Evolutionary conservation across 2,113 vertebrate genomes (phyloP).

Genomic region (Ptilonorhynchus violaceus): DNA sequence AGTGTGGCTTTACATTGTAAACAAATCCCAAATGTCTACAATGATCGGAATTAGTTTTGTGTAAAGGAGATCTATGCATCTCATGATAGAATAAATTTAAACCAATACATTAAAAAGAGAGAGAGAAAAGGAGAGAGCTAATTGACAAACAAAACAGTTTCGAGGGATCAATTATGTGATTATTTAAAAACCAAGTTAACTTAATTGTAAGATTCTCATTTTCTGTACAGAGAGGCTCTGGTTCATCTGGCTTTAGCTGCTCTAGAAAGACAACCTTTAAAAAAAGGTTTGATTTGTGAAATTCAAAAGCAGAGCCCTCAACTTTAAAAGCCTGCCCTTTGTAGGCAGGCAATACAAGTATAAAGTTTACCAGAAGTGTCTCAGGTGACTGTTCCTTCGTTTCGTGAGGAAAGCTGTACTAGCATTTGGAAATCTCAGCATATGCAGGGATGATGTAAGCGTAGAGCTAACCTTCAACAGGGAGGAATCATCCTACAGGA

Average conservation of each 20-base stretch:
- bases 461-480: slow-evolving; percentile 40
- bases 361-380: not conserved
- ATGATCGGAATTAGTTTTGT: slow-evolving; percentile 51
- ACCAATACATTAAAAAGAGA: slow-evolving; percentile 42
- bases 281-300: not conserved
- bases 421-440: slow-evolving; percentile 48
- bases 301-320: slow-evolving; percentile 4
- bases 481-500: slow-evolving; percentile 36
- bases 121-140: slow-evolving; percentile 11
- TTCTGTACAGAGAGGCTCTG: slow-evolving; percentile 47
- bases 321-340: not conserved
- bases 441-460: not conserved
- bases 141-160: slow-evolving; percentile 17
- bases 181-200: slow-evolving; percentile 52
- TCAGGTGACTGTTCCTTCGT: not conserved
- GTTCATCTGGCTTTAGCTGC: slow-evolving; percentile 39
- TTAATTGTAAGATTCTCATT: slow-evolving; percentile 34
- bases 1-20: slow-evolving; percentile 70
- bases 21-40: slow-evolving; percentile 68
- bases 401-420: slow-evolving; percentile 7
- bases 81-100: slow-evolving; percentile 49
- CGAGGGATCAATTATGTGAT: not conserved
- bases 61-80: slow-evolving; percentile 42
- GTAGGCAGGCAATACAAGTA: not conserved
- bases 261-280: not conserved